Evolutionary conservation across 2,113 vertebrate genomes (phyloP).

Genomic region (Hiodon tergisus): DNA sequence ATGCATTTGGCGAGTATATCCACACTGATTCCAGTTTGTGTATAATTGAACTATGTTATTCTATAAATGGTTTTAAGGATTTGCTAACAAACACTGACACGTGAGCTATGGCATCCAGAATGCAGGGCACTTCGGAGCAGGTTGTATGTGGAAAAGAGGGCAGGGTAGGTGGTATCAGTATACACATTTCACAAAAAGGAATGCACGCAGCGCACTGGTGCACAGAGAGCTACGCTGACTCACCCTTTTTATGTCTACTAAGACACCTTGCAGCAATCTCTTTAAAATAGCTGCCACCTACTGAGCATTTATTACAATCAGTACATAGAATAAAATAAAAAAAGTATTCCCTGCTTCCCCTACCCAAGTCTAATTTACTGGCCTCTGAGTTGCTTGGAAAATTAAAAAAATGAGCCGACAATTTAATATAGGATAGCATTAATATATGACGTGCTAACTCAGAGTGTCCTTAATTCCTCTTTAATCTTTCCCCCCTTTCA

Average conservation of each 20-base stretch:
- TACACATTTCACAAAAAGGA: background rate
- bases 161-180: background rate
- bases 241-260: slow-evolving; percentile 6
- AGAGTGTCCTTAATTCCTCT: background rate
- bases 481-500: background rate
- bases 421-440: background rate
- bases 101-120: too few species aligned
- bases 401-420: background rate
- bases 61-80: too few species aligned
- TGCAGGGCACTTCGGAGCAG: too few species aligned
- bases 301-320: background rate
- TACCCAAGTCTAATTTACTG: too few species aligned
- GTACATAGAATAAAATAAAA: background rate
- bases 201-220: background rate
- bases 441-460: background rate
- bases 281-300: slow-evolving; percentile 28
- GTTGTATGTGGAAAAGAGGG: background rate
- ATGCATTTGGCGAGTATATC: too few species aligned
- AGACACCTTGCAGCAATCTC: slow-evolving; percentile 7
- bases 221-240: slow-evolving; percentile 6
- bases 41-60: too few species aligned
- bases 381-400: too few species aligned
- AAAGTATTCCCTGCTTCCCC: background rate
- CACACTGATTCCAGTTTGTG: too few species aligned
- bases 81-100: too few species aligned